Percentiles rank a stretch among this genome's conserved stretches.
Conservation (phyloP, 2,888 invertebrate species). For the Slavum lentiscoides region DNA sequence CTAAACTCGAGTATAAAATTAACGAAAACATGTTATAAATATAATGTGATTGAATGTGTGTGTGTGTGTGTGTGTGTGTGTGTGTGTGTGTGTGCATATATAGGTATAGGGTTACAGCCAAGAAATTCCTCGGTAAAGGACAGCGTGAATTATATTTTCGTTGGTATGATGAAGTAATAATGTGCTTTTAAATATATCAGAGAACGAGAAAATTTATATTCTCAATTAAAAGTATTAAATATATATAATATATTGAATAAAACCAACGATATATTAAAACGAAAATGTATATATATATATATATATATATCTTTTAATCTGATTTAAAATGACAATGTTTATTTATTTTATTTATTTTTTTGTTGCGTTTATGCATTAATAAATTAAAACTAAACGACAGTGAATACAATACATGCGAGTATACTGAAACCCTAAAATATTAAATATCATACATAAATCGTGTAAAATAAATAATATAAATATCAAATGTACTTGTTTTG, state of each 20-base stretch:
- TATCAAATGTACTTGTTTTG: not conserved
- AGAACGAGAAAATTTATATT: not conserved
- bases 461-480: not conserved
- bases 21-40: too few species aligned
- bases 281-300: not conserved
- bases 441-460: not conserved
- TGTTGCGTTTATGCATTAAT: not conserved
- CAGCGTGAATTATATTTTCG: not conserved
- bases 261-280: not conserved
- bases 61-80: too few species aligned
- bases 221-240: not conserved
- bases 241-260: too few species aligned
- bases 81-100: too few species aligned
- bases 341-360: not conserved
- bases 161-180: not conserved
- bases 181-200: not conserved
- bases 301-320: too few species aligned
- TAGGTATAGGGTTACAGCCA: too few species aligned
- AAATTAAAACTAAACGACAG: slow-evolving; percentile 1
- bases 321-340: not conserved
- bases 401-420: not conserved
- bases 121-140: too few species aligned
- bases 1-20: too few species aligned
- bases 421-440: not conserved
- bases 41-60: too few species aligned